Evolutionary conservation across 2,888 invertebrate genomes (phyloP), one percentile per base, ranked within the genome.

Genomic region (Formica aserva): DNA sequence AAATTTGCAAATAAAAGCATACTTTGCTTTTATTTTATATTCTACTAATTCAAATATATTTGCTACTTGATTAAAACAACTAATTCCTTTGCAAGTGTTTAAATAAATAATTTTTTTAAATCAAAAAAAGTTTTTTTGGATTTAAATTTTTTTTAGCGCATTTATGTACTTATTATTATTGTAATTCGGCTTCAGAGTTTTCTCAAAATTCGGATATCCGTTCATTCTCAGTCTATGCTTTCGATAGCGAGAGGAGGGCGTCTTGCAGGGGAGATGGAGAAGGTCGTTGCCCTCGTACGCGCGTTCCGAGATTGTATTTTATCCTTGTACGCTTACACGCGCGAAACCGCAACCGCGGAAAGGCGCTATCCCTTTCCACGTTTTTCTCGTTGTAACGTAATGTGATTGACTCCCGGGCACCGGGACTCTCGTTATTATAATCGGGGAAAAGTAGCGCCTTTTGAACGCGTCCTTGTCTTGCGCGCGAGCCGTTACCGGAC

Each of bases 291-390:
- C n/a, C 32, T 18, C 52, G 13, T 66, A 8, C 18, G 65, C 32
- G 32, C 32, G n/a, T 32, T 63, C 9, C 35, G 26, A 76, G 32
- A 76, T 76, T 76, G 66, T 35, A 76, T 66, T 76, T 75, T 65
- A 75, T 65, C 63, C 22, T 66, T 76, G 66, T 26, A 48, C 75
- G 13, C 18, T 66, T 77, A 41, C 55, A 69, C 13, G 15, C 18
- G 29, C 38, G 29, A 48, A 35, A 74, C 9, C 45, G n/a, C 65
- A 35, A 74, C 15, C 32, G 32, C 62, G 63, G 22, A 63, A 63
- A 75, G 65, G 75, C 35, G 75, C 26, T n/a, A 69, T 69, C 45
- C 22, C 29, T 77, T 67, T 57, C 41, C 55, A 67, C 29, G 41
- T 22, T 66, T 18, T 48, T 67, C 38, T 26, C 35, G 8, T 38